These are phyloP conservation scores for Tor tambroides DNA, from an alignment of 2,113 vertebrate species.

Conservation along the genomic window DNA sequence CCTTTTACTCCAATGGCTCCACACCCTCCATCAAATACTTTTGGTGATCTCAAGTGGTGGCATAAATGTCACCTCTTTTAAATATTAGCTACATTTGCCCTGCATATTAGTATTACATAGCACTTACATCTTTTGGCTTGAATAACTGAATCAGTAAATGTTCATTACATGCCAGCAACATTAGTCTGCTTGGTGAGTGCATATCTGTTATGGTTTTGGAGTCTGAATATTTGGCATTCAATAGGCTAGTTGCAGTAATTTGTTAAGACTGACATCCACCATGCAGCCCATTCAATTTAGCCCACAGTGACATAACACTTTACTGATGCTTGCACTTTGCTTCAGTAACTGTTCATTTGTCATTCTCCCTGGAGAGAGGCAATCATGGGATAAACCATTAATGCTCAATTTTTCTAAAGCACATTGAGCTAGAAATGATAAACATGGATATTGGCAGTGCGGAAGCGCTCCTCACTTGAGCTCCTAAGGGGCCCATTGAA, in stretches of 20 bases:
- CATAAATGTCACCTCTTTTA: background rate
- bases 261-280: slow-evolving; percentile 13
- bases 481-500: slow-evolving; percentile 13
- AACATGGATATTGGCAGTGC: slow-evolving; percentile 6
- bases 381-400: slow-evolving; percentile 17
- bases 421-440: background rate
- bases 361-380: background rate
- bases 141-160: background rate
- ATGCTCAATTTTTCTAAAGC: background rate
- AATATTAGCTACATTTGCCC: background rate
- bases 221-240: slow-evolving; percentile 61
- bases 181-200: no score
- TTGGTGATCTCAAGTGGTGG: background rate
- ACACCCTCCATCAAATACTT: background rate
- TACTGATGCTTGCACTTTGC: slow-evolving; percentile 21
- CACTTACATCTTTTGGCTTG: background rate
- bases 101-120: background rate
- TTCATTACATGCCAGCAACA: background rate
- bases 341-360: slow-evolving; percentile 30
- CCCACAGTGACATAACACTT: slow-evolving; percentile 54
- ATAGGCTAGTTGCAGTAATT: slow-evolving; percentile 57
- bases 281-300: slow-evolving; percentile 53
- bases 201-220: background rate
- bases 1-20: background rate
- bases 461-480: background rate